A percentile compares a stretch with the other conserved stretches of the same genome.
These are phyloP conservation scores for Phyllotreta cruciferae DNA, from an alignment of 2,888 invertebrate species.

Conservation along the genomic window DNA sequence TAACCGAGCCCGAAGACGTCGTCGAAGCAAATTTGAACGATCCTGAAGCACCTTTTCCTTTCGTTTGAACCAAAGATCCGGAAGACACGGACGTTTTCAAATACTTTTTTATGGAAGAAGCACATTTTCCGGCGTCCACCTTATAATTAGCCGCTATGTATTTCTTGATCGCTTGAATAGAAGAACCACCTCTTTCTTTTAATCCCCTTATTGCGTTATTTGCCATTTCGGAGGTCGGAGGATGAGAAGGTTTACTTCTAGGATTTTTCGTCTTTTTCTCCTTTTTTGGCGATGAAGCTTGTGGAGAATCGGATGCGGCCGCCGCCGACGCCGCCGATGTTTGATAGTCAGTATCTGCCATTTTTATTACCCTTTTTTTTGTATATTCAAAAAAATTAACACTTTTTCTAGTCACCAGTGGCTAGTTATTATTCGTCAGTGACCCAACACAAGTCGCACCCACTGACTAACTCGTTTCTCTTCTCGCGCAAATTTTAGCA, in stretches of 20 bases:
- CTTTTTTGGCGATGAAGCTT: conserved; percentile 40
- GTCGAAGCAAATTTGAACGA: conserved; percentile 58
- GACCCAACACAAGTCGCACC: too few relatives aligned
- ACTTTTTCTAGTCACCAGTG: too few relatives aligned
- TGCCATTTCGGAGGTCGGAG: conserved; percentile 66
- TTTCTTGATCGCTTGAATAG: conserved; percentile 68
- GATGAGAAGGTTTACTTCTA: conserved; percentile 54
- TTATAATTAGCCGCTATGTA: conserved; percentile 68
- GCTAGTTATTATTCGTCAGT: too few relatives aligned
- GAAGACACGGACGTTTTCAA: conserved; percentile 66
- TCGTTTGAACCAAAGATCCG: conserved; percentile 64
- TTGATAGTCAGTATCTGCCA: conserved; percentile 23
- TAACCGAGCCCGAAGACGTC: conserved; percentile 35
- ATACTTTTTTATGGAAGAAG: conserved; percentile 67
- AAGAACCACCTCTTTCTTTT: conserved; percentile 67
- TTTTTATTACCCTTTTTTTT: background rate
- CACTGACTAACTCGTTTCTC: too few relatives aligned
- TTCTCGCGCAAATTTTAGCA: too few relatives aligned
- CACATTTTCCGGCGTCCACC: conserved; percentile 65
- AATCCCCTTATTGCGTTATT: conserved; percentile 50
- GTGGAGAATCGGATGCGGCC: conserved; percentile 13
- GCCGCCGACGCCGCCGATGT: conserved; percentile 8
- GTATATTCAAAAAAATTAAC: too few relatives aligned
- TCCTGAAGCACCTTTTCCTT: conserved; percentile 65
- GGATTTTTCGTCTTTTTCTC: conserved; percentile 30